phyloP scores from a whole-genome alignment of 2,888 invertebrate genomes.

The Polietes domitor region DNA sequence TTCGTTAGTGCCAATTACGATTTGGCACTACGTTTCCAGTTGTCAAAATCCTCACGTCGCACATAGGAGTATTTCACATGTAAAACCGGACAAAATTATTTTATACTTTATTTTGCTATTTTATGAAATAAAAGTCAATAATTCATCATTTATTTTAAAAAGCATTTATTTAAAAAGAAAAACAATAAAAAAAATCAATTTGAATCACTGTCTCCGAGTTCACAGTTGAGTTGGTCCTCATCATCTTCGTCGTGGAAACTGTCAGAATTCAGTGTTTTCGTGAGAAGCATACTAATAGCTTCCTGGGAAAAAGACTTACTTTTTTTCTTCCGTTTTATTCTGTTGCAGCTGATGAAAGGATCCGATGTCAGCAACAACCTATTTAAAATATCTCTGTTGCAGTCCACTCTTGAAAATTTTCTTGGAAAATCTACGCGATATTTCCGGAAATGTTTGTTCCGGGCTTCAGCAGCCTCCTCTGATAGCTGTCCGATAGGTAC shows the following conservation, averaged over 20 bases:
- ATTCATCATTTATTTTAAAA: neutral
- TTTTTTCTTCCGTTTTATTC: slow-evolving; percentile 3
- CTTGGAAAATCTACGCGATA: neutral
- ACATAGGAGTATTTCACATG: too few relatives aligned
- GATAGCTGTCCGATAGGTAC: neutral
- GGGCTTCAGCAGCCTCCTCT: neutral
- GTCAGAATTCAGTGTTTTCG: slow-evolving; percentile 7
- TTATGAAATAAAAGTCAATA: neutral
- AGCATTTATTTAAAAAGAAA: neutral
- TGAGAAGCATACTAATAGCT: neutral
- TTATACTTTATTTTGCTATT: neutral
- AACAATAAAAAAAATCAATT: neutral
- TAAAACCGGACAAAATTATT: too few relatives aligned
- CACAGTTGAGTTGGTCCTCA: slow-evolving; percentile 3
- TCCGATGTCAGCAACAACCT: neutral
- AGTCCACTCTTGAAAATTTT: slow-evolving; percentile 13
- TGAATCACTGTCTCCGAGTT: slow-evolving; percentile 5
- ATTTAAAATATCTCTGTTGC: slow-evolving; percentile 33
- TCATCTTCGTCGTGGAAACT: slow-evolving; percentile 10
- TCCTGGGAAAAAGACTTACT: neutral
- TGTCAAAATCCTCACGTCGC: too few relatives aligned
- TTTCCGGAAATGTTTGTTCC: slow-evolving; percentile 1
- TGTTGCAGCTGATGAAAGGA: slow-evolving; percentile 14
- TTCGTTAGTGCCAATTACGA: too few relatives aligned
- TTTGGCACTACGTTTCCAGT: too few relatives aligned